Evolutionary conservation across 2,888 invertebrate genomes (phyloP).

Genomic region (Aleiodes testaceus): DNA sequence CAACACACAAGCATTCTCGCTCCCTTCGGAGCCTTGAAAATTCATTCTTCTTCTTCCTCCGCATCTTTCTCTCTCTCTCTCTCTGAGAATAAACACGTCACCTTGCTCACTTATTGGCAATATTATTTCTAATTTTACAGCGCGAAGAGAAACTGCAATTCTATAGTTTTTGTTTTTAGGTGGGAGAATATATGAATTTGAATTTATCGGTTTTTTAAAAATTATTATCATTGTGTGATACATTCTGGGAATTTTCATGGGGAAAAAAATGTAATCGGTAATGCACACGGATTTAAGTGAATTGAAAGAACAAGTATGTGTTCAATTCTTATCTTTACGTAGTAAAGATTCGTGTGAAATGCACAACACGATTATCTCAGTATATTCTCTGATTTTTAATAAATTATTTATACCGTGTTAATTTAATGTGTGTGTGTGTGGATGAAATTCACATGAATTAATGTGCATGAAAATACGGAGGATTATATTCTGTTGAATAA

Average conservation of each 20-base stretch:
- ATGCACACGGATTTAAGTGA: slow-evolving; percentile 18
- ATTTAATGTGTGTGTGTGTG: no score
- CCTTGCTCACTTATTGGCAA: background rate
- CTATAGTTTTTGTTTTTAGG: background rate
- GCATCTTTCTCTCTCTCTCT: background rate
- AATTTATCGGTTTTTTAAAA: no score
- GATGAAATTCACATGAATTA: no score
- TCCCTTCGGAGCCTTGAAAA: background rate
- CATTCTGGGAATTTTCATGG: no score
- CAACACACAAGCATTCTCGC: background rate
- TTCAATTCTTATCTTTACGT: slow-evolving; percentile 1
- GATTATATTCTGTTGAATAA: no score
- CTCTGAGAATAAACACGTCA: background rate
- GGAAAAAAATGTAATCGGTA: slow-evolving; percentile 14
- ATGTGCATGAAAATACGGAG: no score
- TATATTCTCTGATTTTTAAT: background rate
- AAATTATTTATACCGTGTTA: no score
- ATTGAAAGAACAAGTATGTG: slow-evolving; percentile 19
- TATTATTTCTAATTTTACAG: background rate
- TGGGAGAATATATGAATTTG: no score
- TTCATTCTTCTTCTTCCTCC: no score
- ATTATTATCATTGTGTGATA: no score
- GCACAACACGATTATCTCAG: slow-evolving; percentile 3
- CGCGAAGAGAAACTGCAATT: background rate
- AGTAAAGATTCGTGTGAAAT: slow-evolving; percentile 14